Base-by-base conservation (phyloP, 2,113 vertebrate species). In the Saguinus imperator region DNA sequence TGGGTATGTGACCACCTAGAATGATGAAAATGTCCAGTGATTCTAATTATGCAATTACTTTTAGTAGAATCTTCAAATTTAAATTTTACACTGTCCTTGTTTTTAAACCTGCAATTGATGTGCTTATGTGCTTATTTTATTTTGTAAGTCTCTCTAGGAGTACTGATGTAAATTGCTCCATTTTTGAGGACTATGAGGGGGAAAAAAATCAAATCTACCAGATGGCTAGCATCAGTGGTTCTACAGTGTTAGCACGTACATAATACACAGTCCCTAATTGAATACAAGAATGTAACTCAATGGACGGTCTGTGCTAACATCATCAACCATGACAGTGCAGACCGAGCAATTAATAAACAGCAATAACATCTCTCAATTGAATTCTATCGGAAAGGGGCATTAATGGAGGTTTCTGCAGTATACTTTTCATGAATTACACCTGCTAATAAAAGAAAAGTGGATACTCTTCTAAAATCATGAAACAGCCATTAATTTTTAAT, bases 251-350 rank as follows among this genome's bases (percentile, higher is more conserved):
- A 97, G 95, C 92, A 96, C 81, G 94, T 94, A 97, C 92, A 94
- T 86, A 97, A 97, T 80, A 95, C 96, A 89, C 61, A 64, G 82
- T 94, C 72, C 92, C 88, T 97, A 97, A 97, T 96, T 98, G 98
- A 98, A 98, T 97, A 98, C 95, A 98, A 92, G 95, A 90, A 92
- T 93, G 96, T 96, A 98, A 97, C 95, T 97, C 95, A 97, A 97
- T 98, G 58, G 76, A 97, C 75, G 87, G 73, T 96, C 96, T 94
- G 81, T 91, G 87, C 93, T 97, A 98, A 97, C 94, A 95, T 97
- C 95, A 95, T 97, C 96, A 97, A 97, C 90, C 81, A 90, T 95
- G 95, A 97, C 94, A 97, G 91, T 76, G 90, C 52, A 70, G 66
- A 88, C 95, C 40, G 45, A 91, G 79, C 96, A 97, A 97, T 96